phyloP scores from a whole-genome alignment of 2,888 invertebrate species.

The Drosophila mimetica region DNA sequence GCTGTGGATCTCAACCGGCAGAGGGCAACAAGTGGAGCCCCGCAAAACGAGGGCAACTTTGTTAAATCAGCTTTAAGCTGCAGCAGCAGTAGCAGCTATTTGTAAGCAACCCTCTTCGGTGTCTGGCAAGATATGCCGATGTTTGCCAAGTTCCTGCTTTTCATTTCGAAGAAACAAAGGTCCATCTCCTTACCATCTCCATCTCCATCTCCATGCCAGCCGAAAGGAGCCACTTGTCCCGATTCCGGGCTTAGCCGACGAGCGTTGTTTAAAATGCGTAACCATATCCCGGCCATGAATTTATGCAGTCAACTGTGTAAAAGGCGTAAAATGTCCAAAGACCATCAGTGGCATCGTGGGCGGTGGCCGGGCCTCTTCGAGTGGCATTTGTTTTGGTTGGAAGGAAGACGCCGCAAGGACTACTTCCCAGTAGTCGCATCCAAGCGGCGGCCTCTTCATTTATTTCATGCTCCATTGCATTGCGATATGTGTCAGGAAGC shows the following conservation, averaged over 20 bases:
- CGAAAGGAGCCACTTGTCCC: not conserved
- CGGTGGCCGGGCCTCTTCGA: slow-evolving; percentile 1
- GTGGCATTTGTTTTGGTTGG: slow-evolving; percentile 48
- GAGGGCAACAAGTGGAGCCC: slow-evolving; percentile 66
- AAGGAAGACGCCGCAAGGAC: slow-evolving; percentile 29
- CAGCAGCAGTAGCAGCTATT: slow-evolving; percentile 31
- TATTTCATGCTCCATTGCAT: slow-evolving; percentile 79
- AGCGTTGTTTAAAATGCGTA: slow-evolving; percentile 64
- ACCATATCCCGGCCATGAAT: slow-evolving; percentile 55
- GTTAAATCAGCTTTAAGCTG: slow-evolving; percentile 53
- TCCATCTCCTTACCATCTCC: too few species aligned
- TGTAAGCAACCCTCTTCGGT: slow-evolving; percentile 10
- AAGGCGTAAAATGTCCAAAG: slow-evolving; percentile 68
- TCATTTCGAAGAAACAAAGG: slow-evolving; percentile 24
- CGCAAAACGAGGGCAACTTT: slow-evolving; percentile 16
- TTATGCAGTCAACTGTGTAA: slow-evolving; percentile 72
- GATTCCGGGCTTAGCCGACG: slow-evolving; percentile 12
- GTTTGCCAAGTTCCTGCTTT: slow-evolving; percentile 37
- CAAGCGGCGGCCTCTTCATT: slow-evolving; percentile 57
- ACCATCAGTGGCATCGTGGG: slow-evolving; percentile 29
- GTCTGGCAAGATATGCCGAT: slow-evolving; percentile 3
- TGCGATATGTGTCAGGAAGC: slow-evolving; percentile 70
- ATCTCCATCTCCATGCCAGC: not conserved
- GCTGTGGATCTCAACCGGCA: too few species aligned
- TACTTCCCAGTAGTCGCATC: slow-evolving; percentile 14